phyloP scores from a whole-genome alignment of 2,888 invertebrate species.

The Zeuzera pyrina region DNA sequence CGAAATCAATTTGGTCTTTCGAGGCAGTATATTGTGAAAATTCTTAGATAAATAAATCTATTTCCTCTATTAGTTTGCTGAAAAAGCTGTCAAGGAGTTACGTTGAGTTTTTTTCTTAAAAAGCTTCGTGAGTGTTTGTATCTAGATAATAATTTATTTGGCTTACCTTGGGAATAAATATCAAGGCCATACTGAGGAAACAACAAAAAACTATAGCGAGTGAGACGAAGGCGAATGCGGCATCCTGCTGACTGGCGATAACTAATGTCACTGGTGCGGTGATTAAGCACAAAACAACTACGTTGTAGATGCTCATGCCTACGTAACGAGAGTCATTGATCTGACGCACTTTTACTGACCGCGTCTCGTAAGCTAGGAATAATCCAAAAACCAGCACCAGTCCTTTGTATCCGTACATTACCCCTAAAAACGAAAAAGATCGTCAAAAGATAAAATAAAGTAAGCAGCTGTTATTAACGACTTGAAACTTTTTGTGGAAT shows the following conservation, averaged over 20 bases:
- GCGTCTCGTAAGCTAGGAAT: slow-evolving; percentile 98
- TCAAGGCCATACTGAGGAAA: slow-evolving; percentile 97
- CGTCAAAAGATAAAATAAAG: too few relatives aligned
- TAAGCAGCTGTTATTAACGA: slow-evolving; percentile 35
- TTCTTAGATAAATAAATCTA: not conserved
- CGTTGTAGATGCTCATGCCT: slow-evolving; percentile 99
- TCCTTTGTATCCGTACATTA: slow-evolving; percentile 97
- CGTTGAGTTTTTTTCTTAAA: not conserved
- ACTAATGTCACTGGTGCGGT: slow-evolving; percentile 98
- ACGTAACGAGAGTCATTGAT: slow-evolving; percentile 99
- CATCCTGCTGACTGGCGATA: slow-evolving; percentile 97
- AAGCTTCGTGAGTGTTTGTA: too few relatives aligned
- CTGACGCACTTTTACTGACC: slow-evolving; percentile 96
- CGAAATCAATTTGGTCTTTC: slow-evolving; percentile 21
- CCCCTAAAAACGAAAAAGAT: slow-evolving; percentile 70
- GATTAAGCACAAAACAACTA: slow-evolving; percentile 97
- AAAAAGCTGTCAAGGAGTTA: not conserved
- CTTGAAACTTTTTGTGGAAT: slow-evolving; percentile 27
- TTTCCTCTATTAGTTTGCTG: not conserved
- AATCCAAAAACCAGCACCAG: slow-evolving; percentile 96
- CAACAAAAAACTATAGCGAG: slow-evolving; percentile 98
- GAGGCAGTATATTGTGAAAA: not conserved
- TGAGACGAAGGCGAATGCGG: slow-evolving; percentile 96
- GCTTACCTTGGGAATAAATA: slow-evolving; percentile 96
- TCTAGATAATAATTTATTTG: too few relatives aligned